phyloP scores from a whole-genome alignment of 2,888 invertebrate species.

The Lochmaea crataegi region DNA sequence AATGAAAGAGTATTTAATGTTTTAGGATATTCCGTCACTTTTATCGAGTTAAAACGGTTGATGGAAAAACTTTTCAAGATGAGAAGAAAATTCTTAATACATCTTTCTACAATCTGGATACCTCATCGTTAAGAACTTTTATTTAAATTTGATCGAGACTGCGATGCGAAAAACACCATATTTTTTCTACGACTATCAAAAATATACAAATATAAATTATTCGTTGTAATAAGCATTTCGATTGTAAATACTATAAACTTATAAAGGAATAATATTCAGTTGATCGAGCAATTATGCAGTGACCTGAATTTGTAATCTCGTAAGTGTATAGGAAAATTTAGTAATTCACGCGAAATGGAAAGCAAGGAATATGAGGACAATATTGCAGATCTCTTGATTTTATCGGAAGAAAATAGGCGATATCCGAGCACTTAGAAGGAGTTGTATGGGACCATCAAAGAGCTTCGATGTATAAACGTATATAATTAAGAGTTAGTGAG shows the following conservation, averaged over 20 bases:
- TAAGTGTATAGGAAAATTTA: neutral
- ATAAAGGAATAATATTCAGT: neutral
- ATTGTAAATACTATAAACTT: too few relatives aligned
- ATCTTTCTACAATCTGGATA: too few relatives aligned
- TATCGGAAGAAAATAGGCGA: conserved; percentile 22
- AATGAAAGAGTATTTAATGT: conserved; percentile 15
- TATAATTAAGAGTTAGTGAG: conserved; percentile 64
- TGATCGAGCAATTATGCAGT: neutral
- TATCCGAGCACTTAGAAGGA: conserved; percentile 37
- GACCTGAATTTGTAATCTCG: neutral
- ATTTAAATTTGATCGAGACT: too few relatives aligned
- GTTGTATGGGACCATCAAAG: conserved; percentile 34
- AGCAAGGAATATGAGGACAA: conserved; percentile 5
- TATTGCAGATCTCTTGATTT: neutral
- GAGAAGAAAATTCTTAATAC: neutral
- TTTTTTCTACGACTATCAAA: too few relatives aligned
- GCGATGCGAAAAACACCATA: too few relatives aligned
- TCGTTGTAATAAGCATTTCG: too few relatives aligned
- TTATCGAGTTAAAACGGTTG: conserved; percentile 11
- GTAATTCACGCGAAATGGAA: conserved; percentile 7
- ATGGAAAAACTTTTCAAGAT: neutral
- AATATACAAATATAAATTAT: too few relatives aligned
- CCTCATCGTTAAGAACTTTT: neutral
- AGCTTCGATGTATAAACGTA: conserved; percentile 52
- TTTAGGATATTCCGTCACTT: conserved; percentile 3